Conservation (phyloP, 2,888 invertebrate species). For the Hyalella azteca region DNA sequence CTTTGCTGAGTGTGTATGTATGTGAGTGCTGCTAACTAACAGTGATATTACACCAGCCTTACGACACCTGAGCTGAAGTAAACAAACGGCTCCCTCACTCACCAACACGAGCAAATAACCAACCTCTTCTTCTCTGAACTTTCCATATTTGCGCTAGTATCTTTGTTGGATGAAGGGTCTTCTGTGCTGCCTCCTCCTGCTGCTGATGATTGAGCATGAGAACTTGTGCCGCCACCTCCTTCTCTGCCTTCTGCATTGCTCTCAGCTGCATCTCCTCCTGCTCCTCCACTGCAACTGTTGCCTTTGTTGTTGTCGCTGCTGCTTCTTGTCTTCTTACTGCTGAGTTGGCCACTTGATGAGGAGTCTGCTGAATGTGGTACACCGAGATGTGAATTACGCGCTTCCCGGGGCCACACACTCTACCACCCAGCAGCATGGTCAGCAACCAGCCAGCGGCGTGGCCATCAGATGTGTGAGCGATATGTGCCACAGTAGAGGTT, state of each 20-base stretch:
- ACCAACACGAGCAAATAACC: background rate
- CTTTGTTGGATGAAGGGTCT: slow-evolving; percentile 12
- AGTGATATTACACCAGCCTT: too few relatives aligned
- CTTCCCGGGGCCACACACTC: background rate
- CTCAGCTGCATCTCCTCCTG: background rate
- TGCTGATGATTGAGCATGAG: background rate
- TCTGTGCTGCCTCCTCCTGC: background rate
- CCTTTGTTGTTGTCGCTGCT: too few relatives aligned
- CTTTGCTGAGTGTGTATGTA: background rate
- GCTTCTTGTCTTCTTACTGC: background rate
- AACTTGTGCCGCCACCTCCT: background rate
- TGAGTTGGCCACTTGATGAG: background rate
- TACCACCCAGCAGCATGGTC: too few relatives aligned
- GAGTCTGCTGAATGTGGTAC: slow-evolving; percentile 31
- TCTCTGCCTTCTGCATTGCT: background rate
- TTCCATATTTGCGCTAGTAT: slow-evolving; percentile 23
- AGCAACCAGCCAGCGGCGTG: too few relatives aligned
- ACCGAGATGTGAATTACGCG: background rate
- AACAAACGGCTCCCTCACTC: slow-evolving; percentile 22
- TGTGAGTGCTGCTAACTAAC: background rate
- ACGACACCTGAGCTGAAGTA: background rate
- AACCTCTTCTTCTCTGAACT: slow-evolving; percentile 35
- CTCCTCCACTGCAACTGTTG: background rate
- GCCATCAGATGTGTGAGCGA: too few relatives aligned
- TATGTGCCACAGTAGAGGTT: too few relatives aligned